Evolutionary conservation across 2,113 vertebrate species (phyloP), one percentile per base, ranked within the genome.

Genomic region (Apodemus sylvaticus): DNA sequence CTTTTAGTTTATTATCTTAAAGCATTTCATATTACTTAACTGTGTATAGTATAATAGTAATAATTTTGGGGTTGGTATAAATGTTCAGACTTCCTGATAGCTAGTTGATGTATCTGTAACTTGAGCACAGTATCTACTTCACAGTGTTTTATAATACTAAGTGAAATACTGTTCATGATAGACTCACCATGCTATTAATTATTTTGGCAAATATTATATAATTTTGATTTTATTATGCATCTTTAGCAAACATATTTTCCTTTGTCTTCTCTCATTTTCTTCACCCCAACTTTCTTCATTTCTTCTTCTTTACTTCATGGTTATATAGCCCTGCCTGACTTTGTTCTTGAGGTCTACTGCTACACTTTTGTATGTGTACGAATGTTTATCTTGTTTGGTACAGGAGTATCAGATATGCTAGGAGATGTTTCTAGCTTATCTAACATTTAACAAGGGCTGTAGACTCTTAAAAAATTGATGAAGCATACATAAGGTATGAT

Each of bases 41-140:
- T 24, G 53, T 55, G n/a, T 66, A 66, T 34, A 66, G 29, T 79
- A 81, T n/a, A 55, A 55, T 55, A 22, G 78, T 29, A n/a, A 20
- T 82, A 24, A 79, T 55, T 94, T 89, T 76, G 93, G 68, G 71
- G 62, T 29, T 55, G 79, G 7, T 73, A 19, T n/a, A 93, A 96
- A 95, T 71, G 87, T 94, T 96, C 58, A 92, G n/a, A 39, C 36
- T 83, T 13, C 68, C 36, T 96, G 78, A 86, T 53, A 70, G 39
- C 17, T 29, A 78, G 26, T 55, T 91, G 13, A 36, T 89, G 55
- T 86, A 77, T 64, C 36, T 81, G 12, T 48, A 78, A 79, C 42
- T 71, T 89, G 83, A 94, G 14, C 17, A 55, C 64, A 77, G 22
- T 79, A n/a, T 58, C 26, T 94, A 78, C 24, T 31, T 64, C 87